phyloP scores from a whole-genome alignment of 2,113 vertebrate genomes.

The Colossoma macropomum region DNA sequence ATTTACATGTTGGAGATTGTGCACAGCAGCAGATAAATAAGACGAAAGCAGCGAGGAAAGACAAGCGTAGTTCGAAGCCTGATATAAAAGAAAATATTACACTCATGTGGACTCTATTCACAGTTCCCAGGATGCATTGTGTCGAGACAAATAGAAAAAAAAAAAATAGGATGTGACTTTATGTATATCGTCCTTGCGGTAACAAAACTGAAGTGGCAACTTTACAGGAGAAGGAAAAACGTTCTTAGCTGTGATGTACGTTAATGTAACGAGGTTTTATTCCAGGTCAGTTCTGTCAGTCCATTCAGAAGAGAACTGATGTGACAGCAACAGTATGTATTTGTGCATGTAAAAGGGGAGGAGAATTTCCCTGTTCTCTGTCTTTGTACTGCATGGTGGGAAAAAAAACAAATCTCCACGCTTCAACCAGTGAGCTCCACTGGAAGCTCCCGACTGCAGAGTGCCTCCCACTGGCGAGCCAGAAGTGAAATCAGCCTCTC shows the following conservation, averaged over 20 bases:
- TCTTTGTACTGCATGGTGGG: neutral
- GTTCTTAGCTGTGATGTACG: neutral
- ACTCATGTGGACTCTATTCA: slow-evolving; percentile 68
- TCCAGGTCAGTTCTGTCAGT: neutral
- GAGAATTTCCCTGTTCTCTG: slow-evolving; percentile 6
- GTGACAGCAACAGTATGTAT: neutral
- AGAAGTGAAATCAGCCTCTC: slow-evolving; percentile 92
- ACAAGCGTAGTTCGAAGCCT: slow-evolving; percentile 46
- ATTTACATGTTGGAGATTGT: slow-evolving; percentile 57
- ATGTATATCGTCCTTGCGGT: neutral
- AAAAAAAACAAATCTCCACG: neutral
- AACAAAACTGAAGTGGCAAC: neutral
- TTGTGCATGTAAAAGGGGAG: neutral
- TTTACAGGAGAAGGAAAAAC: neutral
- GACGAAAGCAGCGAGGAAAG: slow-evolving; percentile 46
- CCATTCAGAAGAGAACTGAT: neutral
- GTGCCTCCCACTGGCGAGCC: slow-evolving; percentile 93
- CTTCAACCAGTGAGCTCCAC: slow-evolving; percentile 90
- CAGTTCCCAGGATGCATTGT: slow-evolving; percentile 75
- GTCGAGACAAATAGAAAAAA: slow-evolving; percentile 68
- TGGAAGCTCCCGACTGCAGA: slow-evolving; percentile 93
- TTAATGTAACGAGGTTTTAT: neutral
- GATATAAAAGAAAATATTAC: slow-evolving; percentile 55
- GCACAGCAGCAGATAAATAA: slow-evolving; percentile 59
- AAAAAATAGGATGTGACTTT: slow-evolving; percentile 48